Evolutionary conservation across 2,888 invertebrate species (phyloP).

Genomic region (Philhelius pedissequus): DNA sequence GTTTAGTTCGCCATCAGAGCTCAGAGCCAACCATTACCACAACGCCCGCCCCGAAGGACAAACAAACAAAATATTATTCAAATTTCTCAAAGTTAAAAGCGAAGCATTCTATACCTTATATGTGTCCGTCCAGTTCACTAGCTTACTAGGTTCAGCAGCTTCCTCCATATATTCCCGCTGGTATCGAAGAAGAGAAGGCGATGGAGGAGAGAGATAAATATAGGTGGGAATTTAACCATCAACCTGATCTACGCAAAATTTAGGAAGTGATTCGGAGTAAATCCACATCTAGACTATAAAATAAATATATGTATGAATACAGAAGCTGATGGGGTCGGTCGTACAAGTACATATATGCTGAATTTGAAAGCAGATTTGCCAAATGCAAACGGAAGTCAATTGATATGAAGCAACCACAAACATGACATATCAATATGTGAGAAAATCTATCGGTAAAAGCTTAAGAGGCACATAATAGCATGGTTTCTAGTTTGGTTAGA

Average conservation of each 20-base stretch:
- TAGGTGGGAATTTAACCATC: neutral
- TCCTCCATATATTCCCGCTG: conserved; percentile 20
- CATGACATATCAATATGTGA: conserved; percentile 63
- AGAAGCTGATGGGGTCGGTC: neutral
- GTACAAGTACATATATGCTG: conserved; percentile 10
- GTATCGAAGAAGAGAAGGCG: neutral
- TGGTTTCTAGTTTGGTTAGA: neutral
- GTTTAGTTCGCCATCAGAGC: conserved; percentile 44
- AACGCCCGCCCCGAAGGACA: conserved; percentile 53
- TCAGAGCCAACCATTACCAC: conserved; percentile 48
- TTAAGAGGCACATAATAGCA: conserved; percentile 11
- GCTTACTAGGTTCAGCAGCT: neutral
- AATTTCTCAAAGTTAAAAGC: conserved; percentile 51
- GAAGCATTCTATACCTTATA: neutral
- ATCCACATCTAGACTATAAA: neutral
- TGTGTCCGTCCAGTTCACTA: neutral
- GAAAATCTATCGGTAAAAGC: conserved; percentile 51
- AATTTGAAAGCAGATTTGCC: conserved; percentile 49
- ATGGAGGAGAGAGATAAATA: neutral
- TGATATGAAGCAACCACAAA: conserved; percentile 57
- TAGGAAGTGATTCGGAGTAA: neutral
- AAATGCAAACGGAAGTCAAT: conserved; percentile 65
- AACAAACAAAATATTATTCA: conserved; percentile 67
- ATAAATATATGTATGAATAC: neutral
- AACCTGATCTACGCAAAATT: conserved; percentile 18